Percentiles rank a stretch among this genome's conserved stretches.
These are phyloP conservation scores for Delichon dasypus DNA, from an alignment of 2,797 vertebrate genomes.

Conservation along the genomic window DNA sequence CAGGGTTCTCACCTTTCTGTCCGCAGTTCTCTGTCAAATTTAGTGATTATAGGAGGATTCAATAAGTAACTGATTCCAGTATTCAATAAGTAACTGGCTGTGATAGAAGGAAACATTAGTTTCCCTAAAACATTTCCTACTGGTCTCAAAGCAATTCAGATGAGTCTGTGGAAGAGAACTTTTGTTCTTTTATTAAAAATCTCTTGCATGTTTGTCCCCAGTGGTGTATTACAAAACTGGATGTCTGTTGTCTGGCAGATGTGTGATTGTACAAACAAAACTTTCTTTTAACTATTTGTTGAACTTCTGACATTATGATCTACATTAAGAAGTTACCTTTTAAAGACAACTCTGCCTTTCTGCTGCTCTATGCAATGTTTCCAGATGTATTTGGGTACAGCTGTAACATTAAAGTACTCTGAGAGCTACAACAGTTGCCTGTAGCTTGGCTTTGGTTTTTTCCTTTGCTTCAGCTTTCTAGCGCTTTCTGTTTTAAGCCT, in stretches of 20 bases:
- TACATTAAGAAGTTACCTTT: neutral
- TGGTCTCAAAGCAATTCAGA: neutral
- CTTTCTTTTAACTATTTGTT: neutral
- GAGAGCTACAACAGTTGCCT: neutral
- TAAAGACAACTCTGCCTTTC: neutral
- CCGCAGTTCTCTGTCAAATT: accelerated
- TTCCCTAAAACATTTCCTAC: neutral
- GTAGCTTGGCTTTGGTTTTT: neutral
- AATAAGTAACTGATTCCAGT: neutral
- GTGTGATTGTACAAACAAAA: neutral
- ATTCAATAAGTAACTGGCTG: neutral
- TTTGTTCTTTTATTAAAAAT: neutral
- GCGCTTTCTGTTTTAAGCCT: neutral
- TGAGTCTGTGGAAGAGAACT: neutral
- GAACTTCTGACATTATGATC: neutral
- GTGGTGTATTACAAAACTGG: neutral
- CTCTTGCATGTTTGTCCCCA: neutral
- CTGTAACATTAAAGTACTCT: neutral
- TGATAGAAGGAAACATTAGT: neutral
- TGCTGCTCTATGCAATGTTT: neutral
- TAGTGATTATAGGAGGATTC: neutral
- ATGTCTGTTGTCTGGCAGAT: neutral
- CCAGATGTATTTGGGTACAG: neutral
- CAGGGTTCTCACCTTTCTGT: neutral
- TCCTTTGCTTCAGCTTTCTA: neutral